Evolutionary conservation across 2,797 vertebrate genomes (phyloP).

Genomic region (Brotula barbata): DNA sequence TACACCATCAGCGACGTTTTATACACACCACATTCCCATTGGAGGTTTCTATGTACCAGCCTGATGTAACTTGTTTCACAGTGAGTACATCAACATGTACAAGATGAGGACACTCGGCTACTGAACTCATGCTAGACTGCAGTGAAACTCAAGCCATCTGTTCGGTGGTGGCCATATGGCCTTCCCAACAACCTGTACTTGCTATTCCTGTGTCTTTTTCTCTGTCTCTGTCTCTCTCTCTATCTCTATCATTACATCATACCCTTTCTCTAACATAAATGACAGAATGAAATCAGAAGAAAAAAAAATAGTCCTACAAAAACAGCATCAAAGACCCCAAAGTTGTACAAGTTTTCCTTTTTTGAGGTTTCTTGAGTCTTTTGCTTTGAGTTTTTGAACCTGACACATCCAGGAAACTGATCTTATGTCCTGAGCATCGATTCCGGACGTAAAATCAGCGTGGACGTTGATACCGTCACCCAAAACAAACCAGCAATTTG

Average conservation of each 20-base stretch:
- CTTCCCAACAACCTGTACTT: slow-evolving; percentile 44
- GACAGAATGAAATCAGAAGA: not conserved
- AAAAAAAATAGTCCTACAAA: too few relatives aligned
- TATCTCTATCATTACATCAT: not conserved
- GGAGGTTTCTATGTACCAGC: too few relatives aligned
- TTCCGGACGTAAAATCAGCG: not conserved
- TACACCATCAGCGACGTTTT: slow-evolving; percentile 16
- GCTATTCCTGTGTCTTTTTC: slow-evolving; percentile 29
- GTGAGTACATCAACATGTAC: slow-evolving; percentile 10
- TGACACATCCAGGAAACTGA: not conserved
- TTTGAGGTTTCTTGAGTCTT: too few relatives aligned
- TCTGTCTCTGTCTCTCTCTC: slow-evolving; percentile 5
- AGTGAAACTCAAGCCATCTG: slow-evolving; percentile 66
- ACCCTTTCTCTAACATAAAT: not conserved
- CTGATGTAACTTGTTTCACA: slow-evolving; percentile 13
- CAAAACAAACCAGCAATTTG: too few relatives aligned
- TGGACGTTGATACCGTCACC: too few relatives aligned
- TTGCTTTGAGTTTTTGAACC: too few relatives aligned
- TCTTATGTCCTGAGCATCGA: too few relatives aligned
- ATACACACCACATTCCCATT: too few relatives aligned
- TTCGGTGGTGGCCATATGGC: slow-evolving; percentile 58
- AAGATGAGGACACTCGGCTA: slow-evolving; percentile 26
- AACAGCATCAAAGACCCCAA: too few relatives aligned
- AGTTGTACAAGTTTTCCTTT: too few relatives aligned
- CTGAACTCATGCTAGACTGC: slow-evolving; percentile 51